These are phyloP conservation scores for Ophioninae sp. DNA, from an alignment of 2,888 invertebrate species.

Conservation along the genomic window DNA sequence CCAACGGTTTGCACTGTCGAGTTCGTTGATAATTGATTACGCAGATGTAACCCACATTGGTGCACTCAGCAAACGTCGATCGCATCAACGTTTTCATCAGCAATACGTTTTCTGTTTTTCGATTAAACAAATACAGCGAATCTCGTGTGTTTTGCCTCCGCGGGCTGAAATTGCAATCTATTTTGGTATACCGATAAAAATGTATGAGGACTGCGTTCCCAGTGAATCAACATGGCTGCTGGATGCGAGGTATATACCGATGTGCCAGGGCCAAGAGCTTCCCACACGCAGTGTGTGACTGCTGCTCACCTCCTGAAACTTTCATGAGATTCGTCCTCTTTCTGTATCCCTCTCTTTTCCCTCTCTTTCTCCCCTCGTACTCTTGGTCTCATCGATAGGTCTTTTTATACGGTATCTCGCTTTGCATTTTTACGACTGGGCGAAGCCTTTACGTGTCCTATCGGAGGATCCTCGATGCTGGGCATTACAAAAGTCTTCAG, in stretches of 20 bases:
- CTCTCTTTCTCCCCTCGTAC: background rate
- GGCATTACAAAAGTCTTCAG: conserved; percentile 70
- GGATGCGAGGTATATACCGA: conserved; percentile 9
- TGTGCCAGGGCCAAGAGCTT: conserved; percentile 64
- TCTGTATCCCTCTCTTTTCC: background rate
- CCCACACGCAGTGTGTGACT: conserved; percentile 67
- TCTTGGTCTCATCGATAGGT: conserved; percentile 2
- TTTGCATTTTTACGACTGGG: conserved; percentile 77
- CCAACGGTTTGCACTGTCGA: background rate
- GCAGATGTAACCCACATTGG: too few species aligned
- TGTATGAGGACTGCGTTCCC: conserved; percentile 12
- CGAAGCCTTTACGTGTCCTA: conserved; percentile 68
- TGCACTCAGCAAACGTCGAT: too few species aligned
- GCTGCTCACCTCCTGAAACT: conserved; percentile 71
- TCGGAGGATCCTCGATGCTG: background rate
- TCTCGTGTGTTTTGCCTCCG: background rate
- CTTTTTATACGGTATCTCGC: background rate
- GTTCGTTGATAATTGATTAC: background rate
- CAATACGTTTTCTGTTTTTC: background rate
- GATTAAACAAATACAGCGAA: background rate
- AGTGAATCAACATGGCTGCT: conserved; percentile 3
- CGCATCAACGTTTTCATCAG: background rate
- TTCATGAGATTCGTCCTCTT: conserved; percentile 72
- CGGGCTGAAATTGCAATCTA: conserved; percentile 14
- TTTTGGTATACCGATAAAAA: conserved; percentile 8